Evolutionary conservation across 2,888 invertebrate genomes (phyloP).

Genomic region (Caenorhabditis drosophilae): DNA sequence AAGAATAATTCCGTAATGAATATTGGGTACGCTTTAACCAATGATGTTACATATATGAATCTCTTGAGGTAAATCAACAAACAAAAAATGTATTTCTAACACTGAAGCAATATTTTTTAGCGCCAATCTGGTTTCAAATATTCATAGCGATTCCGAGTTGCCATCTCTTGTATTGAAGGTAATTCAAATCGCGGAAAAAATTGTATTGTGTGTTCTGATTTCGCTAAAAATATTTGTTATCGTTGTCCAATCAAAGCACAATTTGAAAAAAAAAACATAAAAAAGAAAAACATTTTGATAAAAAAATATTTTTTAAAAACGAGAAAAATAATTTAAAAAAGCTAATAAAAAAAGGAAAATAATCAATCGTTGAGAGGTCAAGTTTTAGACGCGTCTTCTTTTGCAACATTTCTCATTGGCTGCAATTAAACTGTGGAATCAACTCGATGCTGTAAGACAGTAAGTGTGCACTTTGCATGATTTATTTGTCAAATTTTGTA

Average conservation of each 20-base stretch:
- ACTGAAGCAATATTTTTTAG: no score
- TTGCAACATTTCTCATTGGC: constrained; percentile 67
- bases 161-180: constrained; percentile 65
- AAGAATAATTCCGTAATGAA: constrained; percentile 18
- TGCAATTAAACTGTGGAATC: constrained; percentile 57
- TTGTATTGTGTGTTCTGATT: no score
- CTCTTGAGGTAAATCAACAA: no score
- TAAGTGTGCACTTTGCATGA: constrained; percentile 13
- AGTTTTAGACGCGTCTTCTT: constrained; percentile 57
- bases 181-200: no score
- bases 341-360: no score
- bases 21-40: constrained; percentile 58
- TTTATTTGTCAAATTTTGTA: not conserved
- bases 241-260: not conserved
- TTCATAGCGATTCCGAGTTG: constrained; percentile 56
- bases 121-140: constrained; percentile 47
- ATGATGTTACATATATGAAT: constrained; percentile 64
- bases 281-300: no score
- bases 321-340: no score
- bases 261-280: no score
- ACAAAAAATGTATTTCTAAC: no score
- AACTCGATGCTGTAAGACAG: constrained; percentile 41
- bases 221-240: no score
- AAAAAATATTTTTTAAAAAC: no score
- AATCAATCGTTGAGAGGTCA: no score